Evolutionary conservation across 2,113 vertebrate species (phyloP).

Genomic region (Rana temporaria): DNA sequence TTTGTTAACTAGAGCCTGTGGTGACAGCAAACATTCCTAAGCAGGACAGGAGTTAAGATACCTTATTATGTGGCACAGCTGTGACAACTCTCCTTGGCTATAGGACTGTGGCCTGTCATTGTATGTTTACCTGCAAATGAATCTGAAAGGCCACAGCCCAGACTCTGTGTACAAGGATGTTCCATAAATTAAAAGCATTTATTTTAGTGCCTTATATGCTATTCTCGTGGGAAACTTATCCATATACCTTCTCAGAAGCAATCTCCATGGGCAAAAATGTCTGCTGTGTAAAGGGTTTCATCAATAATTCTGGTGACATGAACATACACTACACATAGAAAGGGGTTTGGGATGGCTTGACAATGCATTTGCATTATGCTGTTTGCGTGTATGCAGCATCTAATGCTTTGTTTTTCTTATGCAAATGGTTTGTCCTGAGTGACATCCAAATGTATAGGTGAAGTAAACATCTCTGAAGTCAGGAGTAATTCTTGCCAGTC

Average conservation of each 20-base stretch:
- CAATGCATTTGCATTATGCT: conserved; percentile 25
- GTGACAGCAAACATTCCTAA: conserved; percentile 91
- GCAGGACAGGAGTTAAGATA: conserved; percentile 75
- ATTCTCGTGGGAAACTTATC: conserved; percentile 69
- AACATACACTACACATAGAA: conserved; percentile 11
- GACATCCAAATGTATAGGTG: conserved; percentile 20
- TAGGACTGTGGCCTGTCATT: conserved; percentile 73
- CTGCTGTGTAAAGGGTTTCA: conserved; percentile 47
- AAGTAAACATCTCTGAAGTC: not conserved
- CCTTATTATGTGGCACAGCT: conserved; percentile 82
- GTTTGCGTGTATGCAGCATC: conserved; percentile 52
- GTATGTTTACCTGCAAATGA: conserved; percentile 90
- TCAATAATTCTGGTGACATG: conserved; percentile 40
- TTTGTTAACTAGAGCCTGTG: conserved; percentile 85
- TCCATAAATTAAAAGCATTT: conserved; percentile 71
- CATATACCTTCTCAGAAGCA: conserved; percentile 43
- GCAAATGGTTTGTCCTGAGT: conserved; percentile 59
- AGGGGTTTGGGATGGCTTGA: conserved; percentile 11
- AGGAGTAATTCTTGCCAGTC: not conserved
- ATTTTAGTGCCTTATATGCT: conserved; percentile 64
- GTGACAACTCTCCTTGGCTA: conserved; percentile 79
- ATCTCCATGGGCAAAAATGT: conserved; percentile 62
- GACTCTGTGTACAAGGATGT: conserved; percentile 77
- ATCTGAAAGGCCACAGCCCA: conserved; percentile 82
- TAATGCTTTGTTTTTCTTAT: conserved; percentile 61